phyloP scores from a whole-genome alignment of 2,113 vertebrate species.

The Isichthys henryi region DNA sequence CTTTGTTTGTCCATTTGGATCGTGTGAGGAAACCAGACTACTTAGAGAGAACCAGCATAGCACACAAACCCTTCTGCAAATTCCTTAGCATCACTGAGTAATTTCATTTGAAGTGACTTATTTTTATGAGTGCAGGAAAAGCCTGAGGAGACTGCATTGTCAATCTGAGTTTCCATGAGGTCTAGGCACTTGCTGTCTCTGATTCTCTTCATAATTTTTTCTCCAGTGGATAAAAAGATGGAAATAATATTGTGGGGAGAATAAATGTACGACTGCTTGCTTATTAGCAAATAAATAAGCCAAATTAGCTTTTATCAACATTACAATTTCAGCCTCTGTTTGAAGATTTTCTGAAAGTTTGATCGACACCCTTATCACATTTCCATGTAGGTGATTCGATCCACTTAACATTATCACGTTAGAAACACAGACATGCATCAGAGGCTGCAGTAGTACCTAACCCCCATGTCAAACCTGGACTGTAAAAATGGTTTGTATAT shows the following conservation, averaged over 20 bases:
- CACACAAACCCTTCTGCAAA: neutral
- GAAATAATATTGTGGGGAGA: neutral
- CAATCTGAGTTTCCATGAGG: neutral
- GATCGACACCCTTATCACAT: neutral
- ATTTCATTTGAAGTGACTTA: slow-evolving; percentile 14
- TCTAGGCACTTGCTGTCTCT: neutral
- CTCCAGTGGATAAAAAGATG: neutral
- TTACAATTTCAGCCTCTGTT: neutral
- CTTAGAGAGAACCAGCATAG: neutral
- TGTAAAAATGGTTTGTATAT: neutral
- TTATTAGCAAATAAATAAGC: neutral
- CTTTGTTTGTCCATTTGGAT: neutral
- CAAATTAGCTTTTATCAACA: neutral
- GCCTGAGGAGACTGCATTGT: neutral
- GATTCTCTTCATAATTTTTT: neutral
- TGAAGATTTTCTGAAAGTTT: neutral
- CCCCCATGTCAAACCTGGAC: neutral
- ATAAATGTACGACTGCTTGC: neutral
- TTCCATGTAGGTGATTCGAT: neutral
- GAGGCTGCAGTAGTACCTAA: neutral
- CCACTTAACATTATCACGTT: neutral
- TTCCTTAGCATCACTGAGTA: neutral
- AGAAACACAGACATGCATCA: neutral
- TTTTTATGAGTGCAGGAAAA: neutral
- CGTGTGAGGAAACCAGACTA: neutral